These are phyloP conservation scores for Idaea straminata DNA, from an alignment of 2,888 invertebrate genomes.

Conservation along the genomic window DNA sequence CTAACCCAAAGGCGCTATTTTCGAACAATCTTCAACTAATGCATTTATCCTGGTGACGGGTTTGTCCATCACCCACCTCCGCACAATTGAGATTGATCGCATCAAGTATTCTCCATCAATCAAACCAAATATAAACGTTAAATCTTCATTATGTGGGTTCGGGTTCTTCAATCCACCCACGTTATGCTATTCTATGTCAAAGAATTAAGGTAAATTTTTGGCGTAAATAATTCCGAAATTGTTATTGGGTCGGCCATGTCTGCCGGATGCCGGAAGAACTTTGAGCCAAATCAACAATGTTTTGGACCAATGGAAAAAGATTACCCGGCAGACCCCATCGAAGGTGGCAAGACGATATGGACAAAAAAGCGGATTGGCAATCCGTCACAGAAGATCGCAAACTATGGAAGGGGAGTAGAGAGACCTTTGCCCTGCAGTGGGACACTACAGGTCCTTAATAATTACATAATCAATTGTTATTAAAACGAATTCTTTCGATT, in stretches of 20 bases:
- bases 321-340: too few relatives aligned
- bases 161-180: not conserved
- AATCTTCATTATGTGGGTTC: conserved; percentile 22
- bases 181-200: not conserved
- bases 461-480: too few relatives aligned
- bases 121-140: conserved; percentile 27
- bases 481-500: not conserved
- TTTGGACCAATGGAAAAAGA: too few relatives aligned
- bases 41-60: conserved; percentile 15
- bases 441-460: too few relatives aligned
- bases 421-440: too few relatives aligned
- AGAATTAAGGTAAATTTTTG: not conserved
- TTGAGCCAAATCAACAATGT: too few relatives aligned
- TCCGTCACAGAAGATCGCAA: too few relatives aligned
- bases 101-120: conserved; percentile 22
- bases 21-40: conserved; percentile 6
- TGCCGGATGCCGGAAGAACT: too few relatives aligned
- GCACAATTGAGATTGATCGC: conserved; percentile 26
- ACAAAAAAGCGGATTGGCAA: too few relatives aligned
- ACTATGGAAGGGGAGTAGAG: too few relatives aligned
- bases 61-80: conserved; percentile 21
- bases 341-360: too few relatives aligned
- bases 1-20: not conserved
- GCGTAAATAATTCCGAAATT: not conserved
- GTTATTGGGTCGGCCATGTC: not conserved